Evolutionary conservation across 2,888 invertebrate species (phyloP), one percentile per base, ranked within the genome.

Genomic region (Holacanthella duospinosa): DNA sequence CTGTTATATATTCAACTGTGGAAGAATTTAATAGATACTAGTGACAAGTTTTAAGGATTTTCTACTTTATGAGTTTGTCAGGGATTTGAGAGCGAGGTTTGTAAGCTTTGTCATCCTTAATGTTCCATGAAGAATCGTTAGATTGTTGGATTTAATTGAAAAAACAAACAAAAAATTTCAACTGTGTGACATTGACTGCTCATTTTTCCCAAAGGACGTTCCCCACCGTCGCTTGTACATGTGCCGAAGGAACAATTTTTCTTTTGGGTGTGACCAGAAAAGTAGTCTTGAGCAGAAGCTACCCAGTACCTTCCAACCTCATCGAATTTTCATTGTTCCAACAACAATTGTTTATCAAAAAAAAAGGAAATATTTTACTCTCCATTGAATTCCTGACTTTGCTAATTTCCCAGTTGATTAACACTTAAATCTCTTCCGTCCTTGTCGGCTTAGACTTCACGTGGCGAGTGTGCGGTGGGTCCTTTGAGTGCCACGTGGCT

Each of bases 351-450:
- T n/a, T n/a, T n/a, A n/a, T n/a, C n/a, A n/a, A n/a, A n/a, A 6
- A 19, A 29, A 6, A 27, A 27, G 24, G 28, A 55, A 12, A 55
- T 55, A 16, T 29, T 29, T 55, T 21, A 25, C 48, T 48, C 48
- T 21, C 48, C 19, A 21, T n/a, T 57, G 57, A 57, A 57, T 28
- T 29, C 57, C 21, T 36, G 29, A 57, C 57, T 57, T 29, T 36
- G 24, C 57, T 55, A 62, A 61, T 66, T 68, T 68, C 61, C 59
- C 66, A 68, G 64, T 64, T 64, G 66, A 67, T 67, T 67, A 66
- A 62, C 43, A 58, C 57, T 55, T 55, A 56, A 66, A 64, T 63
- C 62, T 61, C 61, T 59, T 66, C 63, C 69, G 43, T 66, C 63
- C 69, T 66, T 59, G 25, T 29, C 29, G 55, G 9, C 25, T 58